Conservation (phyloP, 1,140 invertebrate species). For the Ceratosolen fusciceps region DNA sequence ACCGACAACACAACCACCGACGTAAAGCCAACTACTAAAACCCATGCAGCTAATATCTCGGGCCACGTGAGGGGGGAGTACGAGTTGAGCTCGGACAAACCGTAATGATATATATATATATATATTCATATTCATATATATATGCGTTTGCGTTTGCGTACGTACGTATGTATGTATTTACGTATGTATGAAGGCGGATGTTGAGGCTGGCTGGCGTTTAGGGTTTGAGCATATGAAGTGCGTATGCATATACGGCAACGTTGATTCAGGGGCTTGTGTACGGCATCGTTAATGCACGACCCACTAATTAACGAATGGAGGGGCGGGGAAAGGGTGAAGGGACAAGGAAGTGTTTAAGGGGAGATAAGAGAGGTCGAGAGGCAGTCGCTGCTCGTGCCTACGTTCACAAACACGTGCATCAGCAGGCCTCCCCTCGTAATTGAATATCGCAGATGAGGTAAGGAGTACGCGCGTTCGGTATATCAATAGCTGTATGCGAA, state of each 20-base stretch:
- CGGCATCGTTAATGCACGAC: background rate
- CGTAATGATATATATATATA: constrained; percentile 6
- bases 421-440: background rate
- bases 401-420: background rate
- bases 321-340: background rate
- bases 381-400: too few relatives aligned
- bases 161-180: background rate
- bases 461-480: too few relatives aligned
- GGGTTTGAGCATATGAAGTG: too few relatives aligned
- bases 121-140: too few relatives aligned
- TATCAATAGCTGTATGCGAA: too few relatives aligned
- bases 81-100: background rate
- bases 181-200: background rate
- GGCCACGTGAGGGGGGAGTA: background rate
- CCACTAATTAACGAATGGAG: constrained; percentile 39
- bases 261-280: background rate
- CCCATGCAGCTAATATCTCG: background rate
- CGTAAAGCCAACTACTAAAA: constrained; percentile 2
- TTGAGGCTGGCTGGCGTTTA: background rate
- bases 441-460: too few relatives aligned
- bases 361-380: background rate
- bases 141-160: too few relatives aligned
- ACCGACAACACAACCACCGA: background rate
- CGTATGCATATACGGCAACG: background rate
- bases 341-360: background rate